Evolutionary conservation across 2,113 vertebrate species (phyloP).

Genomic region (Benitochromis conjunctus): DNA sequence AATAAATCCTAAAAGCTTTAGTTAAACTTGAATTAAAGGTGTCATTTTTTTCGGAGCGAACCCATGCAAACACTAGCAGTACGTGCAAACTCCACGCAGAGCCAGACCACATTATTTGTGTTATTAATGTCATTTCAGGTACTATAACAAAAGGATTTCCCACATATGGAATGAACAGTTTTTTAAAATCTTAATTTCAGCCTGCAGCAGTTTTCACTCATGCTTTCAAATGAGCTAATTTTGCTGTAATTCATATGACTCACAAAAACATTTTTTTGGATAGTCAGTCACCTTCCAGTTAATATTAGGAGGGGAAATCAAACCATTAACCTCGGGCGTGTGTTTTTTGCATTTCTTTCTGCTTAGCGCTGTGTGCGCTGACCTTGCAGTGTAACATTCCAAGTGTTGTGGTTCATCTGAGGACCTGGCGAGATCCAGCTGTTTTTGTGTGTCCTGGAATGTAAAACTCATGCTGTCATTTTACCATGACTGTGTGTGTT

Average conservation of each 20-base stretch:
- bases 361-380: neutral
- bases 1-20: neutral
- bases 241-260: neutral
- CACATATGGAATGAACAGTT: neutral
- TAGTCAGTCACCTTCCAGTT: neutral
- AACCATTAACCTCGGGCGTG: fast-evolving
- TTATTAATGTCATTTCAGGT: neutral
- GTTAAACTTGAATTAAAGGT: neutral
- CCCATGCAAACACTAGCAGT: neutral
- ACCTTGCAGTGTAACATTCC: no score
- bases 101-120: neutral
- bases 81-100: neutral
- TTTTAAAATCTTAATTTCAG: neutral
- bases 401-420: no score
- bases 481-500: neutral
- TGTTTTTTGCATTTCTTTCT: neutral
- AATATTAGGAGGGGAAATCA: fast-evolving
- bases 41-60: no score
- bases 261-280: neutral
- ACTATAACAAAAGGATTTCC: neutral
- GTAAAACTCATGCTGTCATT: neutral
- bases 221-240: neutral
- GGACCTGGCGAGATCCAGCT: neutral
- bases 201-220: neutral
- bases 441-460: neutral